Evolutionary conservation across 2,113 vertebrate genomes (phyloP).

Genomic region (Scalopus aquaticus): DNA sequence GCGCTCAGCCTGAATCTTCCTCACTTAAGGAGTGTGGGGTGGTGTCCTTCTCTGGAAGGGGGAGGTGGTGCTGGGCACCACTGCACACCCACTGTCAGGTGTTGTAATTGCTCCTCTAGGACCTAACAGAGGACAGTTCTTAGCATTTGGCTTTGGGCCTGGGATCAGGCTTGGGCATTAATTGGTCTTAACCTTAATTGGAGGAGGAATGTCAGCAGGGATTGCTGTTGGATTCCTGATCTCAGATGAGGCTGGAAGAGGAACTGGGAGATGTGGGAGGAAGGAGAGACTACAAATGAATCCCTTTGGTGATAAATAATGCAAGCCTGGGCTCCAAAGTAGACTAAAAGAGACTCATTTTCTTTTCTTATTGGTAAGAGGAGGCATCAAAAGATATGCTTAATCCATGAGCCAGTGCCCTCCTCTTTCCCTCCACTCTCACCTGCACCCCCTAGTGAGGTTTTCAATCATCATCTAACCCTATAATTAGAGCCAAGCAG

Average conservation of each 20-base stretch:
- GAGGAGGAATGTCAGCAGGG: constrained; percentile 11
- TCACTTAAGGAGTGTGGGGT: neutral
- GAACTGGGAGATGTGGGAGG: neutral
- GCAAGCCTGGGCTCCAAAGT: neutral
- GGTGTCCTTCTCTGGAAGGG: neutral
- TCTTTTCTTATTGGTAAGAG: neutral
- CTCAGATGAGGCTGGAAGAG: neutral
- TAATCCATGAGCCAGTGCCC: neutral
- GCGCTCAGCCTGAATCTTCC: neutral
- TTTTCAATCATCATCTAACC: neutral
- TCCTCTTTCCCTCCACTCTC: neutral
- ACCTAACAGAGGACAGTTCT: neutral
- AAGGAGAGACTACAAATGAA: neutral
- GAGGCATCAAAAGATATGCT: neutral
- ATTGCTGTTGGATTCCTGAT: neutral
- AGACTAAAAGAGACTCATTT: neutral
- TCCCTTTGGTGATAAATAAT: neutral
- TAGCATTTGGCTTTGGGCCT: neutral
- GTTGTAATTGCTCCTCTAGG: neutral
- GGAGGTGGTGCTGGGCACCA: neutral
- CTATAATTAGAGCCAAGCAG: neutral
- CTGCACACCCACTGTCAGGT: neutral
- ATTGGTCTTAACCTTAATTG: constrained; percentile 31
- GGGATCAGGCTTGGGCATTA: neutral
- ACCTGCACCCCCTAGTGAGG: neutral